Conservation (phyloP, 1,140 invertebrate genomes). For the Platyura marginata region DNA sequence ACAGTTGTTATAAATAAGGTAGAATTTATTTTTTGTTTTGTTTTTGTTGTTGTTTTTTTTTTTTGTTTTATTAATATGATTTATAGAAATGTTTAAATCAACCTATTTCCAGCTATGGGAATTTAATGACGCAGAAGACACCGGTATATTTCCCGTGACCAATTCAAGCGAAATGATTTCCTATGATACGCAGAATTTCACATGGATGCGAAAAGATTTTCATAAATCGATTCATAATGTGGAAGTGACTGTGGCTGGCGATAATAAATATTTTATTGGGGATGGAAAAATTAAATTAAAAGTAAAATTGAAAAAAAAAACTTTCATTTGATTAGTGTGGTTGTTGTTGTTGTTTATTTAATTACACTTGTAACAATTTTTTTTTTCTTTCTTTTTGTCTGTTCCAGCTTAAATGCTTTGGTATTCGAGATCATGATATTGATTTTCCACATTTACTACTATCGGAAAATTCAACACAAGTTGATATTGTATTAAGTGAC, state of each 20-base stretch:
- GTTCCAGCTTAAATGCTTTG: not conserved
- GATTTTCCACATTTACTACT: conserved; percentile 40
- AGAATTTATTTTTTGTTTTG: conserved; percentile 4
- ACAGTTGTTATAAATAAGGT: conserved; percentile 34
- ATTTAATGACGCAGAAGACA: conserved; percentile 1
- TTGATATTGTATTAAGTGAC: conserved; percentile 38
- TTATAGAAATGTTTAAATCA: too few species aligned
- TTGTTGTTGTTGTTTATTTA: not conserved
- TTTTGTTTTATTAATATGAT: not conserved
- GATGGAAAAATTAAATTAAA: conserved; percentile 20
- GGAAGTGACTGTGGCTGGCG: conserved; percentile 18
- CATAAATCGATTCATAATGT: conserved; percentile 22
- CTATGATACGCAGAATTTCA: conserved; percentile 16
- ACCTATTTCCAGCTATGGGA: conserved; percentile 25
- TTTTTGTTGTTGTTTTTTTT: conserved; percentile 1
- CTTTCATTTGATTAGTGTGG: not conserved
- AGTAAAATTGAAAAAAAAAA: conserved; percentile 11
- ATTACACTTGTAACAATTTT: not conserved
- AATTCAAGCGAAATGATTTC: not conserved
- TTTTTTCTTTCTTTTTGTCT: not conserved
- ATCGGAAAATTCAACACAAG: conserved; percentile 37
- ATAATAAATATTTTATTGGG: conserved; percentile 12
- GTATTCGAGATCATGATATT: conserved; percentile 23
- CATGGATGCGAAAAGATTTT: conserved; percentile 21
- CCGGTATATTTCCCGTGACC: not conserved